Base-by-base conservation (phyloP, 2,113 vertebrate genomes). In the Quiscalus mexicanus region DNA sequence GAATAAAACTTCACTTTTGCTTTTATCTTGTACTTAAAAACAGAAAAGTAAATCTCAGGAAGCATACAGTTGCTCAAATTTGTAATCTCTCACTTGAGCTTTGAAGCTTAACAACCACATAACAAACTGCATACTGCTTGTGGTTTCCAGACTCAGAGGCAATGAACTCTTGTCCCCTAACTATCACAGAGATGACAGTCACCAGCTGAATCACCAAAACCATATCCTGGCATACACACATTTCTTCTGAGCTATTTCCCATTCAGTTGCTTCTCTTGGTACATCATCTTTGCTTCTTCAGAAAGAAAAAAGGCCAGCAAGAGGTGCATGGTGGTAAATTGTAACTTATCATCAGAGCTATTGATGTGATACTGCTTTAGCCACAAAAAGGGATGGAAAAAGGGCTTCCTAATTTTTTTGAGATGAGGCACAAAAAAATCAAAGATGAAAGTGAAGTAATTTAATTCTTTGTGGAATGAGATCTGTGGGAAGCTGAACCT, bases 181-280 rank as follows among this genome's bases (percentile, higher is more conserved):
- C 39, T 56, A 59, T 31, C 64, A 93, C 49, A 88, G 44, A 85
- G 25, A 35, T 1, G 6, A 37, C 31, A 94, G 79, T 74, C 96
- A 94, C 88, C 85, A 92, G 70, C 67, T 94, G 79, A 97, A 88
- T 87, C 93, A 93, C 62, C 68, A 69, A 90, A 95, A 90, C 84
- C 80, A 77, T 93, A 80, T 67, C 76, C 76, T 87, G 60, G 44
- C 35, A 68, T 7, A 68, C 8, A 30, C 5, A 1, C 16, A 25
- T 22, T 90, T 84, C 47, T 78, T 90, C 47, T 70, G 71, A 95
- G 33, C 23, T 28, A 59, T 33, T 14, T 70, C 45, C 39, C 76
- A 70, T 59, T 84, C 68, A 59, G 7, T 56, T 74, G 20, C 15
- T 84, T 83, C 20, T 16, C 55, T 92, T 45, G 13, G 21, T 89